Conservation (phyloP, 2,797 vertebrate species). For the Sciurus vulgaris region DNA sequence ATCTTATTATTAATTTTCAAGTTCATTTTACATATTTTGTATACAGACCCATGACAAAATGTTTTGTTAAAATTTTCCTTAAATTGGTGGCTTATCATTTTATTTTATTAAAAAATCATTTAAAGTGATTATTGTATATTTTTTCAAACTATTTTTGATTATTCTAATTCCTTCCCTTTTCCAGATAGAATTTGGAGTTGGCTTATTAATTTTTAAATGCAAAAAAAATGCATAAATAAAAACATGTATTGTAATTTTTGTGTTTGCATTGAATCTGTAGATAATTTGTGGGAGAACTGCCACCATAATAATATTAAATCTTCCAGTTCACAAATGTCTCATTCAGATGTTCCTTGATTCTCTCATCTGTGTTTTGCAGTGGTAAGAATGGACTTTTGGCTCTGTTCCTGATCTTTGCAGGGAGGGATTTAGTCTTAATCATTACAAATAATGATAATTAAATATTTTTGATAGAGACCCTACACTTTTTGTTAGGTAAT, state of each 20-base stretch:
- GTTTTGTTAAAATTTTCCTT: not conserved
- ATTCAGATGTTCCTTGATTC: not conserved
- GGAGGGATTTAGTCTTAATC: not conserved
- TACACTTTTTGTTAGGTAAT: not conserved
- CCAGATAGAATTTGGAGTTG: not conserved
- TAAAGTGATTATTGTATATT: not conserved
- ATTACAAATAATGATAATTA: not conserved
- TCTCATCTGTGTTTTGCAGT: not conserved
- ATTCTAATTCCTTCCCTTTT: not conserved
- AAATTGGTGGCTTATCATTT: not conserved
- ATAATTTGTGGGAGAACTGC: not conserved
- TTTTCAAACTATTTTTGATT: not conserved
- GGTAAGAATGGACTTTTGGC: not conserved
- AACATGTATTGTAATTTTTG: not conserved
- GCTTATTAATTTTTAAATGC: not conserved
- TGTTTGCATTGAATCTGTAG: not conserved
- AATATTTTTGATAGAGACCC: not conserved
- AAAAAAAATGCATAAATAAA: not conserved
- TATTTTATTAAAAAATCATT: not conserved
- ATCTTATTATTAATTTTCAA: not conserved
- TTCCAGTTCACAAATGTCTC: not conserved
- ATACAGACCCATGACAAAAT: not conserved
- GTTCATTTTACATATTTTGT: not conserved
- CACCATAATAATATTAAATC: not conserved
- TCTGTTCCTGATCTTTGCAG: not conserved